A percentile compares a stretch with the other conserved stretches of the same genome.
Conservation (phyloP, 2,888 invertebrate genomes). For the Pristionchus mayeri region DNA sequence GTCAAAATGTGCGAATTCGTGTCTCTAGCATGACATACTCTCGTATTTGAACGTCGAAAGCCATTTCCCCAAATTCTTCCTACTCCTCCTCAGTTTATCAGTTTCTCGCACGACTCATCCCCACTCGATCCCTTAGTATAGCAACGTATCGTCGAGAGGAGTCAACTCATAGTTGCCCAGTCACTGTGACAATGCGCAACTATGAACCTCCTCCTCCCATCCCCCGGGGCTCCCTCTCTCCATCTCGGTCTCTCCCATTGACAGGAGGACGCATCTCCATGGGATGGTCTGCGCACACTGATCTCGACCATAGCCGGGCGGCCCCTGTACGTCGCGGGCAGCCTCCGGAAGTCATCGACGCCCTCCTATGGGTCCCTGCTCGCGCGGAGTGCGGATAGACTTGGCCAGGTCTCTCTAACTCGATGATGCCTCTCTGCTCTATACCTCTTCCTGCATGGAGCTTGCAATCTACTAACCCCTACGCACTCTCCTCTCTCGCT, state of each 20-base stretch:
- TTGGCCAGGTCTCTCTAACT: conserved; percentile 50
- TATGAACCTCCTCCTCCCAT: too few relatives aligned
- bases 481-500: background rate
- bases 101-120: conserved; percentile 44
- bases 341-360: conserved; percentile 71
- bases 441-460: background rate
- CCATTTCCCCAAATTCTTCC: background rate
- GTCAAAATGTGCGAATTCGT: conserved; percentile 38
- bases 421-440: background rate
- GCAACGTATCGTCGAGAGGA: conserved; percentile 16
- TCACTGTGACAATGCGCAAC: too few relatives aligned
- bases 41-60: background rate
- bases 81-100: conserved; percentile 28
- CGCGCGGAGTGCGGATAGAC: conserved; percentile 66
- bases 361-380: conserved; percentile 70
- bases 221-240: background rate
- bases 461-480: conserved; percentile 6
- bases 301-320: conserved; percentile 74
- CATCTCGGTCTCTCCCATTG: background rate
- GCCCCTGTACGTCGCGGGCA: conserved; percentile 63
- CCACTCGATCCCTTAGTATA: conserved; percentile 22
- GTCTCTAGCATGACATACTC: conserved; percentile 6
- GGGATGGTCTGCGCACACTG: conserved; percentile 74
- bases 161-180: background rate
- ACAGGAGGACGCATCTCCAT: conserved; percentile 71